Evolutionary conservation across 2,113 vertebrate genomes (phyloP).

Genomic region (Rhinichthys klamathensis): DNA sequence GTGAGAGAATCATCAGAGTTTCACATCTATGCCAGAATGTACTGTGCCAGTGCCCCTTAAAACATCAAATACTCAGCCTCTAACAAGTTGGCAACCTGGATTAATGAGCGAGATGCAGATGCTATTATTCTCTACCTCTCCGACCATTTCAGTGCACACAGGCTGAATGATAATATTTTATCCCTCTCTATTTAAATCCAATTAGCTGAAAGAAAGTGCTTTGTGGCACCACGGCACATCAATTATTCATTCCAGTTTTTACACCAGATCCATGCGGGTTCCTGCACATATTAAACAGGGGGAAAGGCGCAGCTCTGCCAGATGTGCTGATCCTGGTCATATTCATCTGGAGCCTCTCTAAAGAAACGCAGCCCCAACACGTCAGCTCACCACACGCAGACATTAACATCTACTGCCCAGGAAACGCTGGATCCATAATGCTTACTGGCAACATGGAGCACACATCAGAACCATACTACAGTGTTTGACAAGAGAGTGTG

Average conservation of each 20-base stretch:
- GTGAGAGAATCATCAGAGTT: conserved; percentile 26
- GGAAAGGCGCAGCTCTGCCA: conserved; percentile 64
- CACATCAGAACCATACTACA: neutral
- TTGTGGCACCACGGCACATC: conserved; percentile 69
- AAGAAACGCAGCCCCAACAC: conserved; percentile 51
- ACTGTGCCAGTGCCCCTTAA: conserved; percentile 13
- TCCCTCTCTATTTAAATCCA: conserved; percentile 68
- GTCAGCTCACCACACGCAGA: conserved; percentile 26
- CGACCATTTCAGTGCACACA: conserved; percentile 47
- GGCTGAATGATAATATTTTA: conserved; percentile 57
- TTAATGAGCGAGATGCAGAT: conserved; percentile 54
- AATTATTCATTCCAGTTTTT: conserved; percentile 77
- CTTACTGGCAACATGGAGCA: conserved; percentile 32
- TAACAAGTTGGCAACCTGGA: conserved; percentile 50
- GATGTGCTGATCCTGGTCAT: conserved; percentile 69
- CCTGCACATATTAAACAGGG: conserved; percentile 74
- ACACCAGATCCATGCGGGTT: conserved; percentile 70
- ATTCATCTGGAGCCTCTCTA: conserved; percentile 66
- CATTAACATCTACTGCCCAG: conserved; percentile 18
- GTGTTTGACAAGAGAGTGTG: conserved; percentile 22
- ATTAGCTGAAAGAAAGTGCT: conserved; percentile 74
- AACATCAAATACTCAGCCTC: conserved; percentile 19
- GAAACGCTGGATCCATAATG: conserved; percentile 25
- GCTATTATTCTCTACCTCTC: conserved; percentile 60
- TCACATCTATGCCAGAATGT: neutral